Base-by-base conservation (phyloP, 92 coral and sea anemone genomes). In the Desmophyllum pertusum region DNA sequence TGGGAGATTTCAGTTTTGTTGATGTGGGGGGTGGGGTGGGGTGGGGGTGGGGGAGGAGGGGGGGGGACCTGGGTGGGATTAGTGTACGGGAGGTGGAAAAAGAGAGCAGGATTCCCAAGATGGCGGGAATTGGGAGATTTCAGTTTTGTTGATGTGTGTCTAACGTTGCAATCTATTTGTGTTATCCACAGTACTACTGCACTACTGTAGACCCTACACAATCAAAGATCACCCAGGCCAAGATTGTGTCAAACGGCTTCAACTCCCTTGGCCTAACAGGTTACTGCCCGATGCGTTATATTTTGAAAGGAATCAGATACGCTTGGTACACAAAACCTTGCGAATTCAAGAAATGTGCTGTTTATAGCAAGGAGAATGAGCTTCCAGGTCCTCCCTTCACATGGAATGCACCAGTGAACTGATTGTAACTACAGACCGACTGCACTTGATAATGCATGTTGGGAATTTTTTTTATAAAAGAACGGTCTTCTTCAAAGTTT, bases 261-360 rank as follows among this genome's bases (percentile, higher is more conserved):
- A 67, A 29, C 25, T 14, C 73, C 7, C 41, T 78, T 43, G 67
- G 11, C 33, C 21, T 90, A 40, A 66, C 70, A 63, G 93, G 93
- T 9, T 41, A 73, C 35, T 94, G 98, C 77, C 99, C 95, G 0
- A 69, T 17, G 8, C 57, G 19, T 17, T 64, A 46, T 27, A 11
- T 17, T 8, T 78, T 84, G 78, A 75, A 84, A 68, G 97, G 94
- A 57, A 73, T 97, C 33, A 87, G 98, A 23, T 97, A 94, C 77
- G 99, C 98, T 33, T 97, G 99, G 99, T 81, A 91, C 36, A 88
- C 86, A 70, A 76, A 84, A 55, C 98, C 98, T 36, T 97, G 99
- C 87, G 86, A 89, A 14, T 94, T 92, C 64, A 93, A 92, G 86
- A 73, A 80, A 77, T 97, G 99, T 73, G 98, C 98, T 35, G 93